A percentile compares a stretch with the other conserved stretches of the same genome.
Evolutionary conservation across 2,113 vertebrate genomes (phyloP).

Genomic region (Alligator mississippiensis): DNA sequence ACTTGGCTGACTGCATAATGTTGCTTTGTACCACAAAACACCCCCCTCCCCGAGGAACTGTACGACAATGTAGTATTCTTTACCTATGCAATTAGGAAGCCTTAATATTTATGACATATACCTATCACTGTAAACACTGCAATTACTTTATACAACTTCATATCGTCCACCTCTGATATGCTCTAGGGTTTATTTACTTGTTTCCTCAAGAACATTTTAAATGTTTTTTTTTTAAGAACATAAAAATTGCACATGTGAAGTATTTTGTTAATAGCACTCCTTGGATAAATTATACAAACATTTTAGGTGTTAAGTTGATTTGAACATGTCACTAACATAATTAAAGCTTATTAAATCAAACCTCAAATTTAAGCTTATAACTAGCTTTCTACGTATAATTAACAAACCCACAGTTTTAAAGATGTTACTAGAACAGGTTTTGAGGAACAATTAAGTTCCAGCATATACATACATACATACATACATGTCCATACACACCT

Average conservation of each 20-base stretch:
- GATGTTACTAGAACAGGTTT: not conserved
- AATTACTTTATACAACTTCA: rapidly evolving
- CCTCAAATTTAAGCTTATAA: not conserved
- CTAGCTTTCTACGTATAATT: not conserved
- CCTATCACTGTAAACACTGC: not conserved
- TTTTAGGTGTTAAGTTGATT: too few relatives aligned
- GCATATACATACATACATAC: too few relatives aligned
- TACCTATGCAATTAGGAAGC: not conserved
- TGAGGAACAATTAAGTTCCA: too few relatives aligned
- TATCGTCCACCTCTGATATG: not conserved
- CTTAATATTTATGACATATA: not conserved
- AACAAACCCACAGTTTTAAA: not conserved
- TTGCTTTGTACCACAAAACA: not conserved
- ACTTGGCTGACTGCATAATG: not conserved
- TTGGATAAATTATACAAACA: too few relatives aligned
- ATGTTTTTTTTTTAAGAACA: not conserved
- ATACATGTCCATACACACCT: not conserved
- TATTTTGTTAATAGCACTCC: too few relatives aligned
- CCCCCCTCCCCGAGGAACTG: not conserved
- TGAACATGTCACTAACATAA: not conserved
- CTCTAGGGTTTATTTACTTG: not conserved
- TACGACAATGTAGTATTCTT: not conserved
- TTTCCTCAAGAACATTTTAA: not conserved
- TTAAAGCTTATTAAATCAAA: not conserved
- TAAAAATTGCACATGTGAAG: not conserved